Evolutionary conservation across 2,797 vertebrate genomes (phyloP).

Genomic region (Toxotes lorentzi): DNA sequence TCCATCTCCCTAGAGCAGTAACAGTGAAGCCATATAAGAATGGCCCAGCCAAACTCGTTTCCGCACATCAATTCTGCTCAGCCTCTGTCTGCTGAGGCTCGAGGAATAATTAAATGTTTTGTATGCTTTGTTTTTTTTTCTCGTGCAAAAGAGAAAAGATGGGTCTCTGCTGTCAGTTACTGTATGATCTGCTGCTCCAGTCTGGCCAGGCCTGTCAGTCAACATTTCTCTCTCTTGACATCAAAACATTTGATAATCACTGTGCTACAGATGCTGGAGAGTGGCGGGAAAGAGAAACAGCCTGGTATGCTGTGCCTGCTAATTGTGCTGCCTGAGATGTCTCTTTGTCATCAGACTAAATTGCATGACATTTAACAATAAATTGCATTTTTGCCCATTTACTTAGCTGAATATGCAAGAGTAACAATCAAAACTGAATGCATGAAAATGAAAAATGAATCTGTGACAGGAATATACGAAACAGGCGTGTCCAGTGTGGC

Average conservation of each 20-base stretch:
- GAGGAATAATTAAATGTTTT: constrained; percentile 89
- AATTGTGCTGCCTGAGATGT: constrained; percentile 69
- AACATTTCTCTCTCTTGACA: constrained; percentile 72
- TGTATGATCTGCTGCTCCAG: constrained; percentile 68
- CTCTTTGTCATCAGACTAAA: constrained; percentile 74
- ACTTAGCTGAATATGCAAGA: constrained; percentile 40
- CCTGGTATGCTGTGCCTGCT: constrained; percentile 45
- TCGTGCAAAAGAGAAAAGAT: constrained; percentile 58
- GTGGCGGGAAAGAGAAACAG: constrained; percentile 13
- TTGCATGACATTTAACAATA: constrained; percentile 78
- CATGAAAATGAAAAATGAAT: constrained; percentile 51
- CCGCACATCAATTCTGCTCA: constrained; percentile 79
- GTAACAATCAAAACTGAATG: constrained; percentile 47
- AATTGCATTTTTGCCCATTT: constrained; percentile 67
- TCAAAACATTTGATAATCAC: constrained; percentile 83
- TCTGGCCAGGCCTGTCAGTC: constrained; percentile 77
- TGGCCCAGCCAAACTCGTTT: constrained; percentile 84
- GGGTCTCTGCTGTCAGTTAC: constrained; percentile 72
- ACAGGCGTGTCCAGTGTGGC: constrained; percentile 42
- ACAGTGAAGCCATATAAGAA: constrained; percentile 56
- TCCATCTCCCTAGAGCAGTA: constrained; percentile 36
- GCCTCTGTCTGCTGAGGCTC: constrained; percentile 74
- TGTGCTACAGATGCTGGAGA: constrained; percentile 67
- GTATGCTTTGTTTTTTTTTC: constrained; percentile 64
- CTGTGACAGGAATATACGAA: constrained; percentile 58